Conservation (phyloP, 1,140 invertebrate species). For the Schlechtendalia chinensis region DNA sequence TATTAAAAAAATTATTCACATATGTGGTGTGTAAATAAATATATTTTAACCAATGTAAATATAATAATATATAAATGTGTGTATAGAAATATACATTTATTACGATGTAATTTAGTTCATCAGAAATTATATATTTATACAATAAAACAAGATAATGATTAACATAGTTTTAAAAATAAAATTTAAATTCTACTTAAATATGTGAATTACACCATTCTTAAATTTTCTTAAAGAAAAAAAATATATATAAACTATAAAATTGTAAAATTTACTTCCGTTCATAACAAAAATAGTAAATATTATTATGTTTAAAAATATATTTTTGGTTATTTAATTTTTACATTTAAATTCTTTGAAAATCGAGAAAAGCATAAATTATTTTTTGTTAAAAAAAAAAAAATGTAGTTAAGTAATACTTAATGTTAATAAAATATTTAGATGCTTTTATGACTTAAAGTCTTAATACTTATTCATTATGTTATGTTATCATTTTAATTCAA, state of each 20-base stretch:
- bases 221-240: slow-evolving; percentile 18
- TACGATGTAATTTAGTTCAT: slow-evolving; percentile 10
- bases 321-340: slow-evolving; percentile 18
- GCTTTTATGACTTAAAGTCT: no score
- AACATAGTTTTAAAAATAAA: slow-evolving; percentile 40
- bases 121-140: slow-evolving; percentile 29
- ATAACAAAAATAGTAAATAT: slow-evolving; percentile 37
- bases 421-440: no score
- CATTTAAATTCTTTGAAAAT: slow-evolving; percentile 27
- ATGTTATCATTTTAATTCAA: slow-evolving; percentile 6
- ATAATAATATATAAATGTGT: slow-evolving; percentile 16
- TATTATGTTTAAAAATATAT: slow-evolving; percentile 40
- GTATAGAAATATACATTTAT: not conserved
- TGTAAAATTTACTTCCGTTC: slow-evolving; percentile 27
- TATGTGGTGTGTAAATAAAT: slow-evolving; percentile 24
- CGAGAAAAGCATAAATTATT: slow-evolving; percentile 12
- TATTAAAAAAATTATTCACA: slow-evolving; percentile 41
- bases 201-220: slow-evolving; percentile 12
- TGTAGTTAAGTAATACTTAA: no score
- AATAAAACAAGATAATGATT: slow-evolving; percentile 20
- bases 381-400: slow-evolving; percentile 23
- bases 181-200: slow-evolving; percentile 38
- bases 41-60: slow-evolving; percentile 27
- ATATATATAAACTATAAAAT: slow-evolving; percentile 29
- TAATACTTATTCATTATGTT: not conserved